A percentile compares a stretch with the other conserved stretches of the same genome.
phyloP scores from a whole-genome alignment of 2,888 invertebrate species.

The Cephus pulcher region DNA sequence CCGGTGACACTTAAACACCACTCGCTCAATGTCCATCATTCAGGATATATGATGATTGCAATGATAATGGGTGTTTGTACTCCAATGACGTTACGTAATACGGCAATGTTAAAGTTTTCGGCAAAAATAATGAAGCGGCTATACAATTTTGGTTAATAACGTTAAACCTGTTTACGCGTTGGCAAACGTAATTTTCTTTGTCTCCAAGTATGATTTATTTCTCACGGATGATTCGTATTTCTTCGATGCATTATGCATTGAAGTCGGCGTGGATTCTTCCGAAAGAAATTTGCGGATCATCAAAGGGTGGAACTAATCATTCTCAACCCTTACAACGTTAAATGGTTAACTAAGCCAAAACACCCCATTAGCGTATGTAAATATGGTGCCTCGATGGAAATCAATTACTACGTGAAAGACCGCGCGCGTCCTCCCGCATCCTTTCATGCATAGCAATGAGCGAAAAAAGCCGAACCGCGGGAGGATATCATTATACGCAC shows the following conservation, averaged over 20 bases:
- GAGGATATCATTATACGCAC: constrained; percentile 5
- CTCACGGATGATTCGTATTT: background rate
- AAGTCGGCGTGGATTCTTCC: background rate
- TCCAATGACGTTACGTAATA: constrained; percentile 37
- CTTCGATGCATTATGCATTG: background rate
- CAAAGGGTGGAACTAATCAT: constrained; percentile 18
- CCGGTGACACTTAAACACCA: constrained; percentile 31
- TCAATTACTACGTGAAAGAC: constrained; percentile 45
- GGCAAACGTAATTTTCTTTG: background rate
- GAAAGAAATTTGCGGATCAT: constrained; percentile 17
- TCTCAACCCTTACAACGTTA: constrained; percentile 12
- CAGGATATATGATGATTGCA: constrained; percentile 44
- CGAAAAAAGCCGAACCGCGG: constrained; percentile 12
- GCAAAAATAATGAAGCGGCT: constrained; percentile 19
- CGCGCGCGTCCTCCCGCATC: constrained; percentile 34
- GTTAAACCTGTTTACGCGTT: background rate
- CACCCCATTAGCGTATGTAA: constrained; percentile 51
- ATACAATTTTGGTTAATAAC: background rate
- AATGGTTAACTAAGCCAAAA: constrained; percentile 21
- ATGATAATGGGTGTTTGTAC: constrained; percentile 32
- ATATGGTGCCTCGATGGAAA: constrained; percentile 42
- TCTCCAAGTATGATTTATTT: background rate
- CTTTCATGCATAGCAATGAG: constrained; percentile 55
- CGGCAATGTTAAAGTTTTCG: constrained; percentile 20
- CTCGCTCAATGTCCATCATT: constrained; percentile 21